Percentiles rank a stretch among this genome's conserved stretches.
phyloP scores from a whole-genome alignment of 2,888 invertebrate genomes.

The Sphaerophoria taeniata region DNA sequence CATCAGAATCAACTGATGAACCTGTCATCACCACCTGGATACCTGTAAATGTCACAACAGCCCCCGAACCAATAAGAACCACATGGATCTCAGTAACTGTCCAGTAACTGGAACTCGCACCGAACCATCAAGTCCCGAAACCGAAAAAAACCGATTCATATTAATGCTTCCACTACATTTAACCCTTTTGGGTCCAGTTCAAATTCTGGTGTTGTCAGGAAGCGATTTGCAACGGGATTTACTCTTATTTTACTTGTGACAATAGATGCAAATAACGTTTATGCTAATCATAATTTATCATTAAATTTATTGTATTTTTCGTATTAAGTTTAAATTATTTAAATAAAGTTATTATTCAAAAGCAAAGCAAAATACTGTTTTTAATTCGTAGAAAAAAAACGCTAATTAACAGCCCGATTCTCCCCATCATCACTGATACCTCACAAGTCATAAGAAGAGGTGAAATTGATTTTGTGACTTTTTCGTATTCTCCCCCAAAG shows the following conservation, averaged over 20 bases:
- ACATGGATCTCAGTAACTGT: slow-evolving; percentile 17
- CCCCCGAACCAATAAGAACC: neutral
- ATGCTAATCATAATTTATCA: too few species aligned
- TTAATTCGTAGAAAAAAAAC: neutral
- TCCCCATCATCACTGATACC: too few species aligned
- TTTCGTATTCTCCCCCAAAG: too few species aligned
- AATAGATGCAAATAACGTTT: neutral
- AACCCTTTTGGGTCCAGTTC: neutral
- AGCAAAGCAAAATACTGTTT: neutral
- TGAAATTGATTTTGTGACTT: too few species aligned
- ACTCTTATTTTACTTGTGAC: neutral
- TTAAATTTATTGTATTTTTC: neutral
- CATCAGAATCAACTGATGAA: neutral
- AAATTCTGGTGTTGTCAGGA: neutral
- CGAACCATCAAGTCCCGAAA: neutral
- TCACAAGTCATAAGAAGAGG: too few species aligned
- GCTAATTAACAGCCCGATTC: too few species aligned
- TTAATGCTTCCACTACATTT: neutral
- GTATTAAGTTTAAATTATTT: neutral
- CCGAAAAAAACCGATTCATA: neutral
- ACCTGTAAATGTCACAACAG: neutral
- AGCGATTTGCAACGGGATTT: neutral
- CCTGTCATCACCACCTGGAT: neutral
- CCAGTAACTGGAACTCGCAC: too few species aligned
- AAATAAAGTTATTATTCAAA: slow-evolving; percentile 13